Evolutionary conservation across 2,797 vertebrate species (phyloP), one percentile per base, ranked within the genome.

Genomic region (Hippocampus kuda): DNA sequence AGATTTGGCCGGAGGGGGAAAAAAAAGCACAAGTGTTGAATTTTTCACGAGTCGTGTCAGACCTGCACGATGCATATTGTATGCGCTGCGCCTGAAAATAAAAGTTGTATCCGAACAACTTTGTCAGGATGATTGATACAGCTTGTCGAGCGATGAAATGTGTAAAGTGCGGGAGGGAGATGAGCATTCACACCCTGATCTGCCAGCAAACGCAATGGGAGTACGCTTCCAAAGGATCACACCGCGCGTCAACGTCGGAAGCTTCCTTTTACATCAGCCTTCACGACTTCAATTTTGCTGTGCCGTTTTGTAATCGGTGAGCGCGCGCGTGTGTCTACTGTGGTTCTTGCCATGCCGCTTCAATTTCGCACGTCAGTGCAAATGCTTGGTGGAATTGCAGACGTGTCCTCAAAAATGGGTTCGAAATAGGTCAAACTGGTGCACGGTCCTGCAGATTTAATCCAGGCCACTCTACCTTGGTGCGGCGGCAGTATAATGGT

Each of bases 401-500:
- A 54, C 24, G 49, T 61, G 64, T 74, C 61, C 68, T 70, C 71
- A 67, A 67, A 38, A 42, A 67, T 15, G 0, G 10, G 54, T 61
- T 80, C 73, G 22, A 70, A 64, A 34, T 70, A 71, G 60, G 65
- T 66, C 26, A 72, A 65, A 81, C 68, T 79, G 70, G 68, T 77
- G 86, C 81, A 79, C 78, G 69, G 68, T 68, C 71, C 67, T 66
- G 54, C 60, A 27, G 9, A 77, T 80, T 72, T 72, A 70, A 77
- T 79, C 44, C 53, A 20, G 67, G 68, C 70, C 68, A 65, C 48
- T 62, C 65, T 42, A 46, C 41, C 80, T 77, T 74, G 66, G 79
- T 77, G 72, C 79, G 73, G 65, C 65, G 71, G 53, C 70, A 76
- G 81, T 84, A 80, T 86, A 86, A 90, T 85, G 82, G 88, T 81